These are phyloP conservation scores for Drosophila picticornis DNA, from an alignment of 2,888 invertebrate species.

Conservation along the genomic window DNA sequence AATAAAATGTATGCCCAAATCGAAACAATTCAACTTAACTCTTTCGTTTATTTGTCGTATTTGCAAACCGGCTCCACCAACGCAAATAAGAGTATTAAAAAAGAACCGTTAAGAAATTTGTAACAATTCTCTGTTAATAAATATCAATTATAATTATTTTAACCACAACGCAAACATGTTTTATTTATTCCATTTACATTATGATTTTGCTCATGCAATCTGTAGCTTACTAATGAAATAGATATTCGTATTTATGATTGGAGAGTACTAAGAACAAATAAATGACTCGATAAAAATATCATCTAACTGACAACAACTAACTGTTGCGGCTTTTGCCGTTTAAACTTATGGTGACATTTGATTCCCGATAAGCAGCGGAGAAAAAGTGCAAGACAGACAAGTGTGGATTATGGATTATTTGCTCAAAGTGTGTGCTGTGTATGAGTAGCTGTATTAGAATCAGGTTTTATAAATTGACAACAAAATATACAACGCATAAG, in stretches of 20 bases:
- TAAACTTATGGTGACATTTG: constrained; percentile 40
- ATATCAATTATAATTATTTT: not conserved
- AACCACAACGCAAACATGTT: constrained; percentile 12
- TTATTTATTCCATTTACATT: constrained; percentile 27
- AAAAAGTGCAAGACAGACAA: constrained; percentile 11
- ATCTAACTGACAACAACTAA: constrained; percentile 34
- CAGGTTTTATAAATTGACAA: constrained; percentile 4
- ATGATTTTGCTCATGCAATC: constrained; percentile 2
- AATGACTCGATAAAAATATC: constrained; percentile 38
- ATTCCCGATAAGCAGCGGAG: constrained; percentile 23
- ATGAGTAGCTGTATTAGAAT: constrained; percentile 2
- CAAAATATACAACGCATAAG: not conserved
- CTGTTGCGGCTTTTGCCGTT: constrained; percentile 26
- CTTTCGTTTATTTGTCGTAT: constrained; percentile 35
- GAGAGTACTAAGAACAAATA: constrained; percentile 21
- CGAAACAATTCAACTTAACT: constrained; percentile 29
- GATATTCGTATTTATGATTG: constrained; percentile 26
- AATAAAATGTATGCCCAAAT: constrained; percentile 25
- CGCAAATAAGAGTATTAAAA: constrained; percentile 4
- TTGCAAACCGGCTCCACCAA: constrained; percentile 62
- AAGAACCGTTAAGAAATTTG: constrained; percentile 59
- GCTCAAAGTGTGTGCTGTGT: constrained; percentile 1
- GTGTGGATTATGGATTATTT: constrained; percentile 29
- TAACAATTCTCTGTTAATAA: not conserved
- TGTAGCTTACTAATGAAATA: constrained; percentile 8